These are phyloP conservation scores for Macropis europaea DNA, from an alignment of 2,888 invertebrate genomes.

Conservation along the genomic window DNA sequence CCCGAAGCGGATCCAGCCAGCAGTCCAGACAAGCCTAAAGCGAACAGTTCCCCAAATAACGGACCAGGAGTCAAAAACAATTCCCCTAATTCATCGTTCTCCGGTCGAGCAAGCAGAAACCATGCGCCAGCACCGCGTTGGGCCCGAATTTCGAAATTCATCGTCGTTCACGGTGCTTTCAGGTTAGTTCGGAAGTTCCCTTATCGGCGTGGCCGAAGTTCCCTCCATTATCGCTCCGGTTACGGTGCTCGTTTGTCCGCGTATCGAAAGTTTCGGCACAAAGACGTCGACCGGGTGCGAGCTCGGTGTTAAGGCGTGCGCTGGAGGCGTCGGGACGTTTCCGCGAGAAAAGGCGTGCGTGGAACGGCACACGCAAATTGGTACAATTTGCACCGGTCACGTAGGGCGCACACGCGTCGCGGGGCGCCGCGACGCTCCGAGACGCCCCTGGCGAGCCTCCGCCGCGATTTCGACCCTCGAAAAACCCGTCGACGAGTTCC, in stretches of 20 bases:
- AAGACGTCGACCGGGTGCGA: too few species aligned
- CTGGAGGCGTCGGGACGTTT: constrained; percentile 10
- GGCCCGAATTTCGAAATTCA: constrained; percentile 8
- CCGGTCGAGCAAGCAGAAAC: too few species aligned
- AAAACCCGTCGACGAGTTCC: constrained; percentile 50
- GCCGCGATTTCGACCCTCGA: constrained; percentile 35
- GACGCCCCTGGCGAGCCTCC: constrained; percentile 47
- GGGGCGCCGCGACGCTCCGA: constrained; percentile 37
- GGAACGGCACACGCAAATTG: constrained; percentile 63
- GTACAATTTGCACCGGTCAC: constrained; percentile 72
- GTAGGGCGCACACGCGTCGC: constrained; percentile 48
- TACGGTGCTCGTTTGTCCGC: constrained; percentile 6
- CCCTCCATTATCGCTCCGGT: neutral
- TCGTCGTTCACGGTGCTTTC: neutral
- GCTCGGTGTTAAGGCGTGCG: neutral
- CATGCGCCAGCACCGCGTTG: neutral
- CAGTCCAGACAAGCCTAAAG: too few species aligned
- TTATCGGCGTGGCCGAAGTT: constrained; percentile 10
- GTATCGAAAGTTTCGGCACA: constrained; percentile 18
- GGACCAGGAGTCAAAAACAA: too few species aligned
- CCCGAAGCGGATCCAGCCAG: too few species aligned
- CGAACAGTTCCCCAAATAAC: neutral
- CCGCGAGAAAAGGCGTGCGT: constrained; percentile 44
- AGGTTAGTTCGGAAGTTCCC: neutral
- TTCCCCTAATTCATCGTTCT: too few species aligned